phyloP scores from a whole-genome alignment of 2,797 vertebrate genomes.

The Chrysocyon brachyurus region DNA sequence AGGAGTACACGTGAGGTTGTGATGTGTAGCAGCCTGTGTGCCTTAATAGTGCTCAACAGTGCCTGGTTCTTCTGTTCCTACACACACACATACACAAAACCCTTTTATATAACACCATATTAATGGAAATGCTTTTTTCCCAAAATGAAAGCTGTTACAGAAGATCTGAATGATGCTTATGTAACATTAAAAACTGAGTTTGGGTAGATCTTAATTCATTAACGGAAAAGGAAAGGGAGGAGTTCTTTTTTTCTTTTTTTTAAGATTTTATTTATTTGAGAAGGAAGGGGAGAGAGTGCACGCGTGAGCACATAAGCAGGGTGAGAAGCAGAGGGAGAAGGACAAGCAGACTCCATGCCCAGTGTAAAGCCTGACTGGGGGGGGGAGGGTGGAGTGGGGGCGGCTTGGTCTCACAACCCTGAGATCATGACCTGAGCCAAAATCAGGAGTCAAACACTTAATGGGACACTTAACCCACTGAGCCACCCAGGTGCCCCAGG shows the following conservation, averaged over 20 bases:
- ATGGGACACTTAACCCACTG: not conserved
- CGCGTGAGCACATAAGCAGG: not conserved
- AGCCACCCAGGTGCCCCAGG: not conserved
- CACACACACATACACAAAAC: conserved; percentile 29
- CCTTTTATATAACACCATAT: conserved; percentile 80
- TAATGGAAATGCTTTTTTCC: conserved; percentile 79
- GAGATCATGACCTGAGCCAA: not conserved
- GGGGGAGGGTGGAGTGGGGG: too few relatives aligned
- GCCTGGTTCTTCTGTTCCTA: conserved; percentile 44
- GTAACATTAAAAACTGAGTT: conserved; percentile 77
- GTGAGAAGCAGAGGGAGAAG: not conserved
- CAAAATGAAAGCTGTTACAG: conserved; percentile 75
- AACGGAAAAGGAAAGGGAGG: conserved; percentile 56
- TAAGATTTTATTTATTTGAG: not conserved
- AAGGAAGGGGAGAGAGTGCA: not conserved
- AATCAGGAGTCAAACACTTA: not conserved
- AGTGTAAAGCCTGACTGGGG: not conserved
- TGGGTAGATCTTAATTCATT: conserved; percentile 79
- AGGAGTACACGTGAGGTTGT: not conserved
- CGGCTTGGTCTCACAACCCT: not conserved
- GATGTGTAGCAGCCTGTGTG: not conserved
- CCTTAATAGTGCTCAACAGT: not conserved
- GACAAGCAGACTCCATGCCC: not conserved
- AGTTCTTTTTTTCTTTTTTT: not conserved
- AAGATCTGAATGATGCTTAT: conserved; percentile 82